phyloP scores from a whole-genome alignment of 2,797 vertebrate species.

The Silurus lanzhouensis region DNA sequence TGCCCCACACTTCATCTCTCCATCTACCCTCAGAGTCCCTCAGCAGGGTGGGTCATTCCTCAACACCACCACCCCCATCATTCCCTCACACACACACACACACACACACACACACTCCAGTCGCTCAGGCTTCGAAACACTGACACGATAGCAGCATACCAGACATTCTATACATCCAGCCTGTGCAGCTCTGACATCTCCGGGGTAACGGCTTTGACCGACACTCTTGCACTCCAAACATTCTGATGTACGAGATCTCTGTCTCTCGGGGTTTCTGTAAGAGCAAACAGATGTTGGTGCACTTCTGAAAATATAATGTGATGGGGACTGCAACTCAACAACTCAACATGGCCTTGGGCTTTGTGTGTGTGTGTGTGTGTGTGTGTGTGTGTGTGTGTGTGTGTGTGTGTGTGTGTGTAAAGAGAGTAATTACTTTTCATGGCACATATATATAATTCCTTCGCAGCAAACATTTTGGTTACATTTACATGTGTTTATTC shows the following conservation, averaged over 20 bases:
- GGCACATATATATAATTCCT: neutral
- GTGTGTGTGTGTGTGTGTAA: neutral
- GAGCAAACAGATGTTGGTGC: conserved; percentile 45
- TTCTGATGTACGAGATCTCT: neutral
- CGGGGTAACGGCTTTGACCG: conserved; percentile 9
- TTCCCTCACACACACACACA: no score
- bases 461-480: neutral
- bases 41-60: conserved; percentile 10
- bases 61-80: no score
- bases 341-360: neutral
- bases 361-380: conserved; percentile 5
- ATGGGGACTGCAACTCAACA: neutral
- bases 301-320: conserved; percentile 25
- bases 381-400: neutral
- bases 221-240: conserved; percentile 22
- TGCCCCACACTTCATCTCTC: conserved; percentile 34
- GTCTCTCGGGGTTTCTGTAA: conserved; percentile 27
- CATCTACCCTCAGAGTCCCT: conserved; percentile 14
- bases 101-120: neutral
- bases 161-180: conserved; percentile 41
- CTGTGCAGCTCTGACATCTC: conserved; percentile 26
- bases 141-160: conserved; percentile 20
- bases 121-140: neutral
- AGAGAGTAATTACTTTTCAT: neutral
- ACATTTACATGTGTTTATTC: neutral